Percentiles rank a stretch among this genome's conserved stretches.
Conservation (phyloP, 23 tunicate species). For the Diplosoma virens region DNA sequence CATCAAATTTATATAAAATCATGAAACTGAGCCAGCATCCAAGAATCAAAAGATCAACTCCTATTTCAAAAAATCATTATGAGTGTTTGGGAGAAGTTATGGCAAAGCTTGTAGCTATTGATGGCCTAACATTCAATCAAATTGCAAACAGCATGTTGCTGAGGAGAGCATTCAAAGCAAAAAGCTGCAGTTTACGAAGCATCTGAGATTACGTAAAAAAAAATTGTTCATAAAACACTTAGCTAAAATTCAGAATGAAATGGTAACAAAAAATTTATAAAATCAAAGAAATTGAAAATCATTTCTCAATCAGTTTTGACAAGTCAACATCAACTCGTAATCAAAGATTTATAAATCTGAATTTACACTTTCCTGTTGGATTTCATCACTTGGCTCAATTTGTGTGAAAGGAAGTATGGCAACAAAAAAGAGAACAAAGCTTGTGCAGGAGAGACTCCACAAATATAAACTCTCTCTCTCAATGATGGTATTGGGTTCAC, state of each 20-base stretch:
- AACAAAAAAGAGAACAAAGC: neutral
- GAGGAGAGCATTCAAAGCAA: neutral
- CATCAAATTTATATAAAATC: neutral
- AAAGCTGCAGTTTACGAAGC: neutral
- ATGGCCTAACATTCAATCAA: neutral
- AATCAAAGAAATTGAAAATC: neutral
- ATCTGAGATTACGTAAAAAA: neutral
- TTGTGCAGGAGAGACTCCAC: neutral
- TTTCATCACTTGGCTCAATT: neutral
- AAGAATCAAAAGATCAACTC: neutral
- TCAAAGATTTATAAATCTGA: neutral
- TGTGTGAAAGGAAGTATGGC: neutral
- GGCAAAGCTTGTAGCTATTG: neutral
- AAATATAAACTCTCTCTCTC: neutral
- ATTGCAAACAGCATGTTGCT: neutral
- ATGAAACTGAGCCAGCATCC: neutral
- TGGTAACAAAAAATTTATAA: neutral
- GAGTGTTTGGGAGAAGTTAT: neutral
- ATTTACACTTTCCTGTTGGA: neutral
- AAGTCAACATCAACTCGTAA: neutral
- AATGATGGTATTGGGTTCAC: neutral
- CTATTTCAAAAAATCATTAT: neutral
- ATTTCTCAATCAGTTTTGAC: neutral
- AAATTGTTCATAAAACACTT: too few relatives aligned
- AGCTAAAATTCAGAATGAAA: neutral